A percentile compares a stretch with the other conserved stretches of the same genome.
Evolutionary conservation across 2,113 vertebrate species (phyloP).

Genomic region (Gavia stellata): DNA sequence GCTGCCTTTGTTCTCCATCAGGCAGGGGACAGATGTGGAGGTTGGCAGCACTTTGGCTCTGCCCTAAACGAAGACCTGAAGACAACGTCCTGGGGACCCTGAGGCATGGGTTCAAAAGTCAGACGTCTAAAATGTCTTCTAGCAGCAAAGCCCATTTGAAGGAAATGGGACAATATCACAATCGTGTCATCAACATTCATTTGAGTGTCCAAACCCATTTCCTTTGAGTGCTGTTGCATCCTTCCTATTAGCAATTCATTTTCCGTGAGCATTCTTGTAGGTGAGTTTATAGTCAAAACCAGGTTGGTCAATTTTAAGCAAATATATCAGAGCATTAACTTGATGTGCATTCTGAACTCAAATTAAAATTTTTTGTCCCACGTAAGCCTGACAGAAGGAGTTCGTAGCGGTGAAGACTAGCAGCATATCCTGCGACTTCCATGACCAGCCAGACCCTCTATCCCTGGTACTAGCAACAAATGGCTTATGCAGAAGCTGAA

Average conservation of each 20-base stretch:
- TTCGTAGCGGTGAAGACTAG: neutral
- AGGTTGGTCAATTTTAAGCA: neutral
- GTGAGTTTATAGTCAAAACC: neutral
- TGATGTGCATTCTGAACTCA: neutral
- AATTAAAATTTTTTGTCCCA: neutral
- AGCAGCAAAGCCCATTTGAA: neutral
- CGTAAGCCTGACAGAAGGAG: neutral
- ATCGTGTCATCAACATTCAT: neutral
- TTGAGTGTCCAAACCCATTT: neutral
- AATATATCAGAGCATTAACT: neutral
- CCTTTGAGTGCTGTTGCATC: neutral
- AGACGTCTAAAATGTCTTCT: neutral
- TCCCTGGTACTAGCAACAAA: neutral
- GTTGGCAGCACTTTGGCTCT: neutral
- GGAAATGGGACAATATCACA: neutral
- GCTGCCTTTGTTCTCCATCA: neutral
- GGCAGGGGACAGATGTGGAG: neutral
- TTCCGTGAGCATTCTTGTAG: neutral
- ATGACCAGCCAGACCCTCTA: neutral
- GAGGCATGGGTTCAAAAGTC: neutral
- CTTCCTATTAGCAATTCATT: neutral
- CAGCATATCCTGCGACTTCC: neutral
- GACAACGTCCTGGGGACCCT: neutral
- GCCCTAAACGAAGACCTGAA: neutral
- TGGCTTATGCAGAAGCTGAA: neutral